Conservation (phyloP, 2,113 vertebrate species). For the Podocnemis expansa region DNA sequence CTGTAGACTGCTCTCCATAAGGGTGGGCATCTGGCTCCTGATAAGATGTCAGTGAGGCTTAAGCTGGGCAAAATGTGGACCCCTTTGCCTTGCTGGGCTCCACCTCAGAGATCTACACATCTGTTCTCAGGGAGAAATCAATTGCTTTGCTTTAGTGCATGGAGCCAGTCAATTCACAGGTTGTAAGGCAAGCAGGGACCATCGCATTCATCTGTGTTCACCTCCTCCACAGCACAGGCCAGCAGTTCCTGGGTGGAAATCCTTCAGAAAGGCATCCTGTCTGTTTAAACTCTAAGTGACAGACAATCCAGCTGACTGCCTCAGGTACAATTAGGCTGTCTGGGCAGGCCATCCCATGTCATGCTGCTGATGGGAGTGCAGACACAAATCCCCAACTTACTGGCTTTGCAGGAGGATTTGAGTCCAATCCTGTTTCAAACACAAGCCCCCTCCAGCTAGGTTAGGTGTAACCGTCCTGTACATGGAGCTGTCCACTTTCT, state of each 20-base stretch:
- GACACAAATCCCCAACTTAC: neutral
- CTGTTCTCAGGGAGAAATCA: neutral
- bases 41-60: conserved; percentile 9
- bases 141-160: neutral
- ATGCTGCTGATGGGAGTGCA: neutral
- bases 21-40: neutral
- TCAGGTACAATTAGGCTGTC: neutral
- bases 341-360: neutral
- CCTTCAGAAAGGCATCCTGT: neutral
- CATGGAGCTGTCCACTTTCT: neutral
- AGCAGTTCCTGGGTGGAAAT: neutral
- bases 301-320: neutral
- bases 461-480: neutral
- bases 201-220: neutral
- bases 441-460: neutral
- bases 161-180: neutral
- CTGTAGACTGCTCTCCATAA: conserved; percentile 35
- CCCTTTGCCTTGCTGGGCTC: neutral
- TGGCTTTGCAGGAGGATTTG: neutral
- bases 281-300: neutral
- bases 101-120: neutral
- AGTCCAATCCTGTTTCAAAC: neutral
- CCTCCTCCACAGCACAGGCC: neutral
- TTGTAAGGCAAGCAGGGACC: neutral
- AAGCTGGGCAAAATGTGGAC: neutral